Conservation (phyloP, 2,797 vertebrate genomes). For the Sebastes minor region DNA sequence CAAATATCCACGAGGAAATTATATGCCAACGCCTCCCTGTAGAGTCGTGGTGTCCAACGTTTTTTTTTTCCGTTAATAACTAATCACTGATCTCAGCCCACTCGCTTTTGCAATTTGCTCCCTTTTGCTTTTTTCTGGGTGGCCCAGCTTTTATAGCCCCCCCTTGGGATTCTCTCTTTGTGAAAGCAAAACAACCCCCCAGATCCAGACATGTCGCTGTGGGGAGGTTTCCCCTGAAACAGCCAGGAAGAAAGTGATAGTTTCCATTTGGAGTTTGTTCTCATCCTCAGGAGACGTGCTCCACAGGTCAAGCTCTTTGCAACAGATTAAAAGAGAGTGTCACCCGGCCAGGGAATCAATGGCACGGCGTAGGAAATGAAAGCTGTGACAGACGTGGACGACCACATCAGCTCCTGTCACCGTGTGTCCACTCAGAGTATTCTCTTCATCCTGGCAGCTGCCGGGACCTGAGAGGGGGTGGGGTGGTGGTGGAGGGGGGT, state of each 20-base stretch:
- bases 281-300: conserved; percentile 57
- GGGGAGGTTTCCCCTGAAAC: conserved; percentile 24
- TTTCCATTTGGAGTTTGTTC: conserved; percentile 69
- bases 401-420: conserved; percentile 76
- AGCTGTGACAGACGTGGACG: conserved; percentile 69
- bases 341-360: conserved; percentile 70
- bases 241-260: conserved; percentile 39
- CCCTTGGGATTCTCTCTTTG: conserved; percentile 21
- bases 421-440: conserved; percentile 46
- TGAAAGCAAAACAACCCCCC: conserved; percentile 51
- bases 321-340: conserved; percentile 77
- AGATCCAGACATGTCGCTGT: conserved; percentile 41
- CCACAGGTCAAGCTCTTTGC: conserved; percentile 70
- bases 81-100: conserved; percentile 10
- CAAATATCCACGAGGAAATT: conserved; percentile 45
- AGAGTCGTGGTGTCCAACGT: not conserved
- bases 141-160: not conserved
- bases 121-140: conserved; percentile 18
- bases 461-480: conserved; percentile 51
- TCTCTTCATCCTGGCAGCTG: conserved; percentile 68
- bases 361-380: conserved; percentile 72
- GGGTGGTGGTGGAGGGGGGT: conserved; percentile 34
- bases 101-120: conserved; percentile 36
- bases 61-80: conserved; percentile 31
- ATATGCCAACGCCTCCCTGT: conserved; percentile 13